Evolutionary conservation across 2,113 vertebrate genomes (phyloP).

Genomic region (Heloderma charlesbogerti): DNA sequence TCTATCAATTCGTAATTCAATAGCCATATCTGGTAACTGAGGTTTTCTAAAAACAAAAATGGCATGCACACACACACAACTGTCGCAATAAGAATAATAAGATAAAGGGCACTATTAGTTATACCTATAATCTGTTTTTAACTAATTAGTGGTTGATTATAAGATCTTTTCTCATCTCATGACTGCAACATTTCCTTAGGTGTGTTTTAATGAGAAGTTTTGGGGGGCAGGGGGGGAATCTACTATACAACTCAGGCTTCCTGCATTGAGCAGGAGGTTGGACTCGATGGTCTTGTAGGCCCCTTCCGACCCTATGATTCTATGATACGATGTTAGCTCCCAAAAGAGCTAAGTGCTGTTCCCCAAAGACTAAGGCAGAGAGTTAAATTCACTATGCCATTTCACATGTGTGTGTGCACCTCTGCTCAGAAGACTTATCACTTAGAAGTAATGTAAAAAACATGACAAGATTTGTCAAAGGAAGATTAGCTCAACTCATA

Average conservation of each 20-base stretch:
- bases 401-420: background rate
- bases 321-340: background rate
- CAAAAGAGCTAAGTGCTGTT: background rate
- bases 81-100: background rate
- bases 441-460: background rate
- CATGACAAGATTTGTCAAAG: slow-evolving; percentile 14
- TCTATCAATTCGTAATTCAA: background rate
- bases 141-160: background rate
- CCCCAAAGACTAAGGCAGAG: background rate
- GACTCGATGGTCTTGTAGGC: no score
- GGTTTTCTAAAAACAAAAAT: background rate
- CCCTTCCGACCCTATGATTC: no score
- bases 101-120: background rate
- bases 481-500: background rate
- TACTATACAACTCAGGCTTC: background rate
- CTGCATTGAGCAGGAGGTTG: no score
- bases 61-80: background rate
- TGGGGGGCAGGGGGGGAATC: background rate
- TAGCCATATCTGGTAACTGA: background rate
- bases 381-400: background rate
- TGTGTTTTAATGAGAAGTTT: background rate
- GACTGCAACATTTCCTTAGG: background rate
- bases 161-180: background rate
- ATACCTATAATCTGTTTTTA: background rate
- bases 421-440: background rate